phyloP scores from a whole-genome alignment of 2,797 vertebrate species.

The Onychomys arenicola region DNA sequence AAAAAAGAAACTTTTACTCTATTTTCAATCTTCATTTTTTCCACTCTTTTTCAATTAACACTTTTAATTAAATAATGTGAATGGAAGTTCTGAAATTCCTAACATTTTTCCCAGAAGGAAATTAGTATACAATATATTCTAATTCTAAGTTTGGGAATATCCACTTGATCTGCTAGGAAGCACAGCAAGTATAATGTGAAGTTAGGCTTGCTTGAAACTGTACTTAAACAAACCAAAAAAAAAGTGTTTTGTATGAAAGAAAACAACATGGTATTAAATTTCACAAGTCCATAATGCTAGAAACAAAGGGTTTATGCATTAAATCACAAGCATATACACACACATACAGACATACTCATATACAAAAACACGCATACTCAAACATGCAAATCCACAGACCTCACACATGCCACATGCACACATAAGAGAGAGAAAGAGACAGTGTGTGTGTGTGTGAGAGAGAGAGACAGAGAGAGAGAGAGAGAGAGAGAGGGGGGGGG shows the following conservation, averaged over 20 bases:
- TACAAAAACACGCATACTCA: neutral
- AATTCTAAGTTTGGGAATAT: slow-evolving; percentile 61
- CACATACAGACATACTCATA: neutral
- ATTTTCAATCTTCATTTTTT: neutral
- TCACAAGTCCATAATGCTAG: neutral
- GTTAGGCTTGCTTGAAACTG: slow-evolving; percentile 65
- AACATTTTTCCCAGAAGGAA: slow-evolving; percentile 50
- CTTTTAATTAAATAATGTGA: slow-evolving; percentile 62
- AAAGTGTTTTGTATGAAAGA: slow-evolving; percentile 67
- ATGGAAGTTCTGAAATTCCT: slow-evolving; percentile 41
- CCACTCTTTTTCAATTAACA: slow-evolving; percentile 54
- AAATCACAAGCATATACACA: neutral
- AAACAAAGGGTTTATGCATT: neutral
- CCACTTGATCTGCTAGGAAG: slow-evolving; percentile 75
- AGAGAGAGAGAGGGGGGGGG: too few species aligned
- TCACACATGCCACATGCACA: too few species aligned
- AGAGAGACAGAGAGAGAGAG: too few species aligned
- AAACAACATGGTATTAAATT: slow-evolving; percentile 55
- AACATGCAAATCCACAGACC: neutral
- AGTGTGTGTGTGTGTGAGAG: too few species aligned
- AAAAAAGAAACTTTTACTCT: neutral
- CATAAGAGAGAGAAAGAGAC: too few species aligned
- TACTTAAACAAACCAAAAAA: slow-evolving; percentile 77
- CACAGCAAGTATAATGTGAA: slow-evolving; percentile 63
- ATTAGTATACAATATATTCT: neutral